Evolutionary conservation across 2,888 invertebrate genomes (phyloP).

Genomic region (Hipparchia semele): DNA sequence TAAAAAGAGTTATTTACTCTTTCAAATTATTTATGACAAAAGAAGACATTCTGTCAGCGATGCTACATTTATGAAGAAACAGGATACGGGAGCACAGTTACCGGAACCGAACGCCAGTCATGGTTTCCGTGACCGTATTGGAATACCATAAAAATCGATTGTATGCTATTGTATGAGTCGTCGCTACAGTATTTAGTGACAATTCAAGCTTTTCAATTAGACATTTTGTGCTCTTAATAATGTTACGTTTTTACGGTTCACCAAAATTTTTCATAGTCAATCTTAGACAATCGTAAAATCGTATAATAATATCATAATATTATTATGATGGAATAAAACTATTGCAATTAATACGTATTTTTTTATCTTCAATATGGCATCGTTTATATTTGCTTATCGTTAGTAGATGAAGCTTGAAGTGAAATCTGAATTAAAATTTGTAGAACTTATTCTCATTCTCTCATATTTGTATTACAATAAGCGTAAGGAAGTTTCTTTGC

Average conservation of each 20-base stretch:
- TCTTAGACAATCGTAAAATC: no score
- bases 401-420: no score
- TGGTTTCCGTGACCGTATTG: constrained; percentile 42
- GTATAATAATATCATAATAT: no score
- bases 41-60: not conserved
- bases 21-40: not conserved
- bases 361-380: no score
- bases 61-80: constrained; percentile 21
- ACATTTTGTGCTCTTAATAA: constrained; percentile 6
- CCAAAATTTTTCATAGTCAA: not conserved
- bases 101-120: constrained; percentile 41
- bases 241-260: constrained; percentile 1
- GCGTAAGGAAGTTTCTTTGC: no score
- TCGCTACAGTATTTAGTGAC: constrained; percentile 12
- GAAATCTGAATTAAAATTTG: no score
- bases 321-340: no score
- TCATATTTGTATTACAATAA: no score
- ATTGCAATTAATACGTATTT: no score
- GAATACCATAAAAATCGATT: constrained; percentile 33
- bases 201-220: constrained; percentile 25
- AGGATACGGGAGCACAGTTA: constrained; percentile 38
- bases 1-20: not conserved
- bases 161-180: constrained; percentile 23
- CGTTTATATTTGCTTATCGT: no score
- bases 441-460: no score